Base-by-base conservation (phyloP, 1,140 invertebrate species). In the Gryon sp. region DNA sequence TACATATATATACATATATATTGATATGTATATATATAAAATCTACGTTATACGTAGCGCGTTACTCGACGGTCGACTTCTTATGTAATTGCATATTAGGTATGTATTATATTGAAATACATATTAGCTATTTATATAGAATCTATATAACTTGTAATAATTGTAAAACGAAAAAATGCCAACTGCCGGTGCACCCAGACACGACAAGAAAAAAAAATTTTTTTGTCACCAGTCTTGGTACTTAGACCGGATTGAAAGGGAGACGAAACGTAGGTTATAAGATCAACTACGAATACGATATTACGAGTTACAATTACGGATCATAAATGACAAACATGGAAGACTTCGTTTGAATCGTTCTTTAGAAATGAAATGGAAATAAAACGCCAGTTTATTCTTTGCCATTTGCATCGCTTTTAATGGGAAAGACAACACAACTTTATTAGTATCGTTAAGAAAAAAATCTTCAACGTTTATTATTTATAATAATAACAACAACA, bases 51-150 rank as follows among this genome's bases (percentile, higher is more conserved):
- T 72, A 77, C 75, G 75, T 77, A 77, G 66, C 65, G 72, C 66
- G 60, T 72, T 81, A 80, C 74, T 80, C 84, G 84, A 86, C 81
- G 85, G 78, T 79, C 79, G 79, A 86, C 80, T 86, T 86, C 79
- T 83, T 83, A 86, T 76, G 86, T 83, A 87, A 87, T 86, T 84
- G 82, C 84, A 88, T 87, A 86, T 84, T 88, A 88, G 86, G 81
- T 87, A 88, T 88, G 86, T 88, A 89, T 87, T 86, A 86, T 84
- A 87, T 60, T 81, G 81, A 87, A 83, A 86, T 81, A 84, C 86
- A 87, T 87, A 88, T 86, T 88, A 88, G 85, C 82, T 88, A 88
- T 88, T 88, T 88, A 86, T 87, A 86, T 86, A 87, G 84, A 86
- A 87, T 86, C 84, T 86, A 87, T 87, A 82, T 86, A 86, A 83